These are phyloP conservation scores for Melanostoma mellinum DNA, from an alignment of 2,888 invertebrate species.

Conservation along the genomic window DNA sequence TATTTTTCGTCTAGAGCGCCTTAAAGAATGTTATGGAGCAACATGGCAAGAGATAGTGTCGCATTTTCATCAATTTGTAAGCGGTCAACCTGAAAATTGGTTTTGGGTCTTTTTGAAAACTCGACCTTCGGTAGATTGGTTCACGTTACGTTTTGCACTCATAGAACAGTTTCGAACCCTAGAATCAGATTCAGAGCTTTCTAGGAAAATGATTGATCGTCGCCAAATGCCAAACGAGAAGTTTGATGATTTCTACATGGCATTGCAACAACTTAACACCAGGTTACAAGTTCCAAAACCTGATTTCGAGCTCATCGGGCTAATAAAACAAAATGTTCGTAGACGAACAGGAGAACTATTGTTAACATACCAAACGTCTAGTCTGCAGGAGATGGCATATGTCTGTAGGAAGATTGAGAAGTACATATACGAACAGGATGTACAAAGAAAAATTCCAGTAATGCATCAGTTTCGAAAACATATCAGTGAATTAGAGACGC, in stretches of 20 bases:
- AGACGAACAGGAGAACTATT: no score
- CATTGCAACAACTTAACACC: not conserved
- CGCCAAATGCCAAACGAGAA: not conserved
- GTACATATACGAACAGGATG: not conserved
- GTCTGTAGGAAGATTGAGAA: no score
- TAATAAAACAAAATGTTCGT: no score
- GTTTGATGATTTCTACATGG: constrained; percentile 11
- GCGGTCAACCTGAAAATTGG: constrained; percentile 5
- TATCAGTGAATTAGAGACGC: no score
- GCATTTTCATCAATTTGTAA: constrained; percentile 16
- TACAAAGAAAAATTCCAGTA: not conserved
- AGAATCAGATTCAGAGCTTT: not conserved
- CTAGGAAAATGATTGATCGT: not conserved
- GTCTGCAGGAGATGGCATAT: no score
- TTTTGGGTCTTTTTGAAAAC: not conserved
- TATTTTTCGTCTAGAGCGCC: not conserved
- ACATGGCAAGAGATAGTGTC: constrained; percentile 1
- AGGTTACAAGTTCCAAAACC: constrained; percentile 7
- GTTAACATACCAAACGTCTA: no score
- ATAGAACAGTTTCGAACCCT: not conserved
- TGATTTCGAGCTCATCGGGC: not conserved
- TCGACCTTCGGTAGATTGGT: not conserved
- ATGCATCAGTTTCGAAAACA: no score
- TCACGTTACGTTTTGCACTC: not conserved
- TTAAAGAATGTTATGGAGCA: not conserved